Evolutionary conservation across 2,797 vertebrate species (phyloP).

Genomic region (Lates japonicus): DNA sequence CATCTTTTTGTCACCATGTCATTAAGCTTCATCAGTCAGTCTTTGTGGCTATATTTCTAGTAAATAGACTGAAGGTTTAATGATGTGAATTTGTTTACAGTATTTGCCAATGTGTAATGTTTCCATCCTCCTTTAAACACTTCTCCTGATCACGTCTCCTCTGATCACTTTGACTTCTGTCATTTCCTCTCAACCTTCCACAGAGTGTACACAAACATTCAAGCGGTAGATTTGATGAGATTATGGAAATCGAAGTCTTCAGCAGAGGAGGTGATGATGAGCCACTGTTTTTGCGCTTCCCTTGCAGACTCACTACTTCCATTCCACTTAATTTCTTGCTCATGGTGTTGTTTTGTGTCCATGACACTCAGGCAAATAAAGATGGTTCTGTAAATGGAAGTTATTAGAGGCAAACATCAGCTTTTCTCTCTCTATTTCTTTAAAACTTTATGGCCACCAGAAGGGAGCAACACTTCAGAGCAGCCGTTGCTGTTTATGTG

Average conservation of each 20-base stretch:
- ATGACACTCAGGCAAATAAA: slow-evolving; percentile 32
- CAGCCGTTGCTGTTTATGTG: slow-evolving; percentile 4
- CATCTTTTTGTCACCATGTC: too few species aligned
- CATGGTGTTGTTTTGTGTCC: slow-evolving; percentile 34
- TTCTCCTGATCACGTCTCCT: neutral
- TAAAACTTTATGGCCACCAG: slow-evolving; percentile 1
- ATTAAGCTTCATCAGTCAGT: too few species aligned
- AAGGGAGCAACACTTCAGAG: neutral
- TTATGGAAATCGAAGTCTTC: slow-evolving; percentile 9
- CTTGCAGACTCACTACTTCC: neutral
- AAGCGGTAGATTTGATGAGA: slow-evolving; percentile 5
- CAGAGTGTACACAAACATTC: neutral
- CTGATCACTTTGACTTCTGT: slow-evolving; percentile 9
- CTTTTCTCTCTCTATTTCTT: neutral
- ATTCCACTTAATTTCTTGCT: neutral
- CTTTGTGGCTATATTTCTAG: too few species aligned
- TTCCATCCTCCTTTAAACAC: neutral
- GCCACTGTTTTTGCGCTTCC: slow-evolving; percentile 16
- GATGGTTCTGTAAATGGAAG: slow-evolving; percentile 6
- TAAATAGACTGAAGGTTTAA: neutral
- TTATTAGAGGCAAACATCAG: slow-evolving; percentile 16
- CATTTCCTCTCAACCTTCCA: slow-evolving; percentile 15
- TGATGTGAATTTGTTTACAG: neutral
- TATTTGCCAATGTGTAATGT: neutral
- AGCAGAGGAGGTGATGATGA: slow-evolving; percentile 9